Evolutionary conservation across 2,888 invertebrate genomes (phyloP).

Genomic region (Macaria liturata): DNA sequence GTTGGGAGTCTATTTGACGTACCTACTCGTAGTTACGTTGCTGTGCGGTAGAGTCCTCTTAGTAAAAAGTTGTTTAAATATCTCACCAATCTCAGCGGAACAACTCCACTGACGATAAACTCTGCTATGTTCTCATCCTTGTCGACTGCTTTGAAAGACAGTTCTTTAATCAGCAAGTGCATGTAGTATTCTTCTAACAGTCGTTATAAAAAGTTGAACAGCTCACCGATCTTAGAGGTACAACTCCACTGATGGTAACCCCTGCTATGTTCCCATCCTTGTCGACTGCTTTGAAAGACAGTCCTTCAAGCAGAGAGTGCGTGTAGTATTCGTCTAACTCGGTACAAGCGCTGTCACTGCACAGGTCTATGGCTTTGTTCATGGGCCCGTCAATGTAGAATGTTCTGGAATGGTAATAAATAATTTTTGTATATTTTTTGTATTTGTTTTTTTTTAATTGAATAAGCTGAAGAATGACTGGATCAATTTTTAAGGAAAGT

Average conservation of each 20-base stretch:
- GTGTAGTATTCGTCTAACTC: conserved; percentile 86
- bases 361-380: conserved; percentile 79
- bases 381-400: conserved; percentile 86
- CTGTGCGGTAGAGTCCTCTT: too few species aligned
- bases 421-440: too few species aligned
- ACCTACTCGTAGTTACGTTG: too few species aligned
- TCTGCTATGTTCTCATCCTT: conserved; percentile 82
- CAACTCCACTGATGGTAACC: conserved; percentile 77
- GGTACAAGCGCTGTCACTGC: conserved; percentile 64
- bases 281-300: conserved; percentile 86
- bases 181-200: conserved; percentile 85
- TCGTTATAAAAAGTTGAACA: too few species aligned
- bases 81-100: conserved; percentile 58
- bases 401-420: conserved; percentile 75
- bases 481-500: too few species aligned
- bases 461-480: too few species aligned
- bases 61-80: too few species aligned
- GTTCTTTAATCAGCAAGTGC: conserved; percentile 80
- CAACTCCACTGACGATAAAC: conserved; percentile 77
- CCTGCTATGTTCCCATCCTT: conserved; percentile 82
- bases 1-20: too few species aligned
- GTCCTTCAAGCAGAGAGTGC: conserved; percentile 80
- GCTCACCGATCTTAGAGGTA: conserved; percentile 60
- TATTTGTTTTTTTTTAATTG: too few species aligned
- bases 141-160: conserved; percentile 86